Evolutionary conservation across 1,140 invertebrate species (phyloP).

Genomic region (Linepithema humile): DNA sequence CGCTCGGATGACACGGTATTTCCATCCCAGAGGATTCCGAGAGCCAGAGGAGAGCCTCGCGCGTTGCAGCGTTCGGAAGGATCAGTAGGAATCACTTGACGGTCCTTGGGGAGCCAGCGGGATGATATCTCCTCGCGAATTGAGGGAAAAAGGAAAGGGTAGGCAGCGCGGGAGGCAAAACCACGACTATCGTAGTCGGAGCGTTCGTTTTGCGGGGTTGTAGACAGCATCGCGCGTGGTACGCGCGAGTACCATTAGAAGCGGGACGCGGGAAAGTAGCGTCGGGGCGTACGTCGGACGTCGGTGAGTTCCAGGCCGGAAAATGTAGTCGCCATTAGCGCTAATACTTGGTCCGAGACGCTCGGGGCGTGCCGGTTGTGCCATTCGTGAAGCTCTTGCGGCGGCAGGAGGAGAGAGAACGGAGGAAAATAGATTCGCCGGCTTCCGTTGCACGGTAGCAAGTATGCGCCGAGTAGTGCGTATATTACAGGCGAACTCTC

Average conservation of each 20-base stretch:
- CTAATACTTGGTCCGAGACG: conserved; percentile 63
- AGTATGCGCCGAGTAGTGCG: conserved; percentile 44
- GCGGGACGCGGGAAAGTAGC: conserved; percentile 26
- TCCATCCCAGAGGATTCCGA: neutral
- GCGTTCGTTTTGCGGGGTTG: neutral
- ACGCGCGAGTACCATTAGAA: conserved; percentile 60
- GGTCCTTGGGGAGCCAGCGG: neutral
- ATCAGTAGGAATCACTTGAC: neutral
- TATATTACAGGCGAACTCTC: conserved; percentile 41
- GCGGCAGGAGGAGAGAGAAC: neutral
- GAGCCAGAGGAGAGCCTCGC: neutral
- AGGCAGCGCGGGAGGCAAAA: neutral
- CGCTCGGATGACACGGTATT: neutral
- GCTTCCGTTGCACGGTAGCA: conserved; percentile 18
- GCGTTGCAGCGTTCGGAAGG: neutral
- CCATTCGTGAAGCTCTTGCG: neutral
- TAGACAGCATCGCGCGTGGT: neutral
- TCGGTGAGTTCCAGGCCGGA: conserved; percentile 33
- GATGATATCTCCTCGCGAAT: neutral
- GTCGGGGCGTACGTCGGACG: conserved; percentile 58
- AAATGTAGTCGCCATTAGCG: conserved; percentile 70
- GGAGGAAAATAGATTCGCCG: conserved; percentile 17
- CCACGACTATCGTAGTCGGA: neutral
- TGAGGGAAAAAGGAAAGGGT: neutral
- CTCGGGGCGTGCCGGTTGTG: conserved; percentile 54